Evolutionary conservation across 2,888 invertebrate species (phyloP).

Genomic region (Rhamphomyia laevipes): DNA sequence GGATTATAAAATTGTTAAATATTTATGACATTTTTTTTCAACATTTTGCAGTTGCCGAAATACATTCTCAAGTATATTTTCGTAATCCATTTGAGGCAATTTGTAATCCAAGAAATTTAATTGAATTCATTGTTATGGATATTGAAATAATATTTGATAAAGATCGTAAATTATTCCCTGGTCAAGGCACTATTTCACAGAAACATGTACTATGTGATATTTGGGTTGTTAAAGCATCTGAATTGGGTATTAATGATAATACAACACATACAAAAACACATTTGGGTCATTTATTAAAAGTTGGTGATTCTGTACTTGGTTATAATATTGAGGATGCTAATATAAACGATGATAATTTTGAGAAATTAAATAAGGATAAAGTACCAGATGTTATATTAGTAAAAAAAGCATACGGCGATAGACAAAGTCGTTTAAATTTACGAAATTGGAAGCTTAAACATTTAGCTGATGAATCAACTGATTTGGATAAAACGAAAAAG

Average conservation of each 20-base stretch:
- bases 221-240: slow-evolving; percentile 83
- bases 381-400: slow-evolving; percentile 91
- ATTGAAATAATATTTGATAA: slow-evolving; percentile 52
- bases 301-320: slow-evolving; percentile 89
- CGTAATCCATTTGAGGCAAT: slow-evolving; percentile 75
- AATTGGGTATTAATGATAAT: slow-evolving; percentile 70
- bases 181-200: slow-evolving; percentile 75
- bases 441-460: slow-evolving; percentile 88
- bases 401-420: slow-evolving; percentile 78
- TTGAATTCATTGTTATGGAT: slow-evolving; percentile 91
- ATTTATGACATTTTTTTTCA: neutral
- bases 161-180: slow-evolving; percentile 69
- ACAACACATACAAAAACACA: slow-evolving; percentile 83
- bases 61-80: neutral
- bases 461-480: slow-evolving; percentile 56
- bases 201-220: slow-evolving; percentile 86
- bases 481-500: slow-evolving; percentile 50
- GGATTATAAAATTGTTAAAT: neutral
- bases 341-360: slow-evolving; percentile 79
- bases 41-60: neutral
- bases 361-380: slow-evolving; percentile 54
- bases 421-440: slow-evolving; percentile 54
- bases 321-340: slow-evolving; percentile 84
- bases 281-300: slow-evolving; percentile 82
- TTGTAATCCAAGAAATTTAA: slow-evolving; percentile 81